A percentile compares a stretch with the other conserved stretches of the same genome.
phyloP scores from a whole-genome alignment of 2,888 invertebrate genomes.

The Cerceris ruficornis region DNA sequence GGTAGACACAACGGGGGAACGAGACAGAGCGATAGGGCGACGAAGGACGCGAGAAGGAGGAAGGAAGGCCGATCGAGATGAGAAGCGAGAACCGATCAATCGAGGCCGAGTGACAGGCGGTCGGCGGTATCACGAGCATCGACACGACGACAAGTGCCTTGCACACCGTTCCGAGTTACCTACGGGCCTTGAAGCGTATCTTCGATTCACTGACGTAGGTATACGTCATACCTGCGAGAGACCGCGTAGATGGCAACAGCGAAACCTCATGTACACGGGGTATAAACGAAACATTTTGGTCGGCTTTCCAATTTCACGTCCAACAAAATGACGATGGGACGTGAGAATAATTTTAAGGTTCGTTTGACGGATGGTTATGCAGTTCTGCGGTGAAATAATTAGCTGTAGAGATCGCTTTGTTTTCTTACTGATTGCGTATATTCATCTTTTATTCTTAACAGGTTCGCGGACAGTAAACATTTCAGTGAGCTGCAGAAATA shows the following conservation, averaged over 20 bases:
- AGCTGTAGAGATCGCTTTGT: too few species aligned
- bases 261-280: not conserved
- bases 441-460: too few species aligned
- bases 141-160: conserved; percentile 74
- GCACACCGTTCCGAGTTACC: conserved; percentile 66
- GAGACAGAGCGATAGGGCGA: conserved; percentile 15
- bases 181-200: conserved; percentile 54
- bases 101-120: conserved; percentile 75
- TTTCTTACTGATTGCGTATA: too few species aligned
- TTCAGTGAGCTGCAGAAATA: too few species aligned
- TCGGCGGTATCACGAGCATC: conserved; percentile 71
- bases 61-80: conserved; percentile 21
- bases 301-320: too few species aligned
- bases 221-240: conserved; percentile 35
- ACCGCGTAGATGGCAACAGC: not conserved
- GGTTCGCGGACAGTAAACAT: too few species aligned
- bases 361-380: too few species aligned
- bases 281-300: too few species aligned
- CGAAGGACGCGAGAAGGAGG: conserved; percentile 24
- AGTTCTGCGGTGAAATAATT: too few species aligned
- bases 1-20: conserved; percentile 19
- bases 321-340: too few species aligned
- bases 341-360: too few species aligned
- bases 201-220: conserved; percentile 60
- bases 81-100: conserved; percentile 75